Conservation (phyloP, 2,888 invertebrate species). For the Andrena camellia region DNA sequence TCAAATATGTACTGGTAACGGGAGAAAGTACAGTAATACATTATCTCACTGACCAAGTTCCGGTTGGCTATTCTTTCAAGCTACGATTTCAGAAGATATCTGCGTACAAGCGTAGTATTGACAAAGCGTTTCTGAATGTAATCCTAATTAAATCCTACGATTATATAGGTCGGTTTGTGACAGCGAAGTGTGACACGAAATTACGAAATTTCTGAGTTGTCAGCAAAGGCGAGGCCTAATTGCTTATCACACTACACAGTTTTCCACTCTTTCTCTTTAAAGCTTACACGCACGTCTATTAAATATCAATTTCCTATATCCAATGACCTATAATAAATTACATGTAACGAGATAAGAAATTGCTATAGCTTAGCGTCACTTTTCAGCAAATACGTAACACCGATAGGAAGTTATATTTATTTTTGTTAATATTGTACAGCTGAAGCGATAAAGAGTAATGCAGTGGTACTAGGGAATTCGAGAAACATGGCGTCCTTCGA, state of each 20-base stretch:
- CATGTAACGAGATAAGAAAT: neutral
- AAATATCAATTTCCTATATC: neutral
- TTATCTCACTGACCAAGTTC: too few relatives aligned
- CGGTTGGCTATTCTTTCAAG: too few relatives aligned
- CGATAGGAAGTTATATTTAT: neutral
- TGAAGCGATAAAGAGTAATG: too few relatives aligned
- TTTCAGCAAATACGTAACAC: neutral
- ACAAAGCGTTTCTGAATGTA: too few relatives aligned
- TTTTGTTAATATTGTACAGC: too few relatives aligned
- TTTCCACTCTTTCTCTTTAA: neutral
- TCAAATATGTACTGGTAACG: too few relatives aligned
- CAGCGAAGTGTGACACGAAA: neutral
- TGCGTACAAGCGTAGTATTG: too few relatives aligned
- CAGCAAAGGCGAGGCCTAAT: neutral
- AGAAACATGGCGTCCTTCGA: too few relatives aligned
- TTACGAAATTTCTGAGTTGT: neutral
- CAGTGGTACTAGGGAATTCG: too few relatives aligned
- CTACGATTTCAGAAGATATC: too few relatives aligned
- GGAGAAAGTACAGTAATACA: too few relatives aligned
- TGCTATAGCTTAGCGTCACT: neutral
- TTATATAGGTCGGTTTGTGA: neutral
- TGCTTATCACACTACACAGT: neutral
- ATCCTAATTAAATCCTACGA: too few relatives aligned
- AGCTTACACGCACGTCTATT: neutral
- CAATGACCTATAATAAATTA: neutral